A percentile compares a stretch with the other conserved stretches of the same genome.
Conservation (phyloP, 2,888 invertebrate genomes). For the Ceramica pisi region DNA sequence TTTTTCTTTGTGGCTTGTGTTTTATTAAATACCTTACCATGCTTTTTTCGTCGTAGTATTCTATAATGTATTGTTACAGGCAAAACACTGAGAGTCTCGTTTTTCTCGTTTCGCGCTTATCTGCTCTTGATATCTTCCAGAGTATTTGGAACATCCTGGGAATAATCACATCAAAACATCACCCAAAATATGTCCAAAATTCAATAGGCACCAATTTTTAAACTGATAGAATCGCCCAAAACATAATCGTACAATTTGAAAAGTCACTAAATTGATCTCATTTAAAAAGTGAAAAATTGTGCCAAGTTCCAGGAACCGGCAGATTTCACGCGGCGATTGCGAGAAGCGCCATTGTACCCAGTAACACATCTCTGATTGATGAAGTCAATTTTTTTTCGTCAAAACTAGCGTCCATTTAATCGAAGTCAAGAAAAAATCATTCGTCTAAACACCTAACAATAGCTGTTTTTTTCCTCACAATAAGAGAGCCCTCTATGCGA, state of each 20-base stretch:
- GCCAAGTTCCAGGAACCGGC: constrained; percentile 82
- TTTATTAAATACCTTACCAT: not conserved
- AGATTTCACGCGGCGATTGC: constrained; percentile 84
- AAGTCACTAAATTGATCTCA: constrained; percentile 80
- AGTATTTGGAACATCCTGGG: constrained; percentile 12
- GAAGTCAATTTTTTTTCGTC: constrained; percentile 84
- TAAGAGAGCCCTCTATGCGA: constrained; percentile 82
- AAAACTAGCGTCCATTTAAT: constrained; percentile 84
- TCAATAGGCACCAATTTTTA: constrained; percentile 65
- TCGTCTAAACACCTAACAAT: constrained; percentile 86
- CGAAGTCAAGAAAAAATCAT: constrained; percentile 77
- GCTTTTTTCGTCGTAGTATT: not conserved
- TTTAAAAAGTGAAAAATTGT: constrained; percentile 84
- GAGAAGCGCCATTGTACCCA: constrained; percentile 84
- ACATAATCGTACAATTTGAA: constrained; percentile 58
- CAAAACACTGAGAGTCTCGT: not conserved
- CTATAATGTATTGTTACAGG: not conserved
- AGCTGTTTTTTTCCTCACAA: constrained; percentile 83
- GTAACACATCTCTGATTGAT: constrained; percentile 89
- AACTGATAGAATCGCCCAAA: constrained; percentile 64
- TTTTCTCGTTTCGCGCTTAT: constrained; percentile 6
- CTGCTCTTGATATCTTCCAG: constrained; percentile 19
- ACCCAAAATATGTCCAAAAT: constrained; percentile 37
- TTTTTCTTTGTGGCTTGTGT: not conserved
- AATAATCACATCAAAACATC: constrained; percentile 44